Conservation (phyloP, 2,797 vertebrate species). For the Eleutherodactylus coqui region DNA sequence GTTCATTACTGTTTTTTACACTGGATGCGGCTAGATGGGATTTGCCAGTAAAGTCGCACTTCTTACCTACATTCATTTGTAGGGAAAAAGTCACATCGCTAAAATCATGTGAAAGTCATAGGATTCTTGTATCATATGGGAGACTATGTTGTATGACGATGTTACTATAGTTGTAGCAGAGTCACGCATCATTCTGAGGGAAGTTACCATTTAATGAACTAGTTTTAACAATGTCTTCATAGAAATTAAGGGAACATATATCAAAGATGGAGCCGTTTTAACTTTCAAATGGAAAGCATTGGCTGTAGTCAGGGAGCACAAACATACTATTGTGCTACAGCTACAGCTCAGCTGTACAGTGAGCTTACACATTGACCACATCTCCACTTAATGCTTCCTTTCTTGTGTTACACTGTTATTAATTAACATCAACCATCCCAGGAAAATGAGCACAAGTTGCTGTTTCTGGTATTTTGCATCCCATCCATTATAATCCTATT, state of each 20-base stretch:
- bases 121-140: not conserved
- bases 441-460: not conserved
- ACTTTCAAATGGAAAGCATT: not conserved
- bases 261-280: not conserved
- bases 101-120: constrained; percentile 9
- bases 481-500: too few species aligned
- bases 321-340: not conserved
- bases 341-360: not conserved
- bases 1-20: not conserved
- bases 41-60: not conserved
- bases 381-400: constrained; percentile 12
- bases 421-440: not conserved
- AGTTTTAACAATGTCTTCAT: not conserved
- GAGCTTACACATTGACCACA: not conserved
- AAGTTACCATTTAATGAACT: not conserved
- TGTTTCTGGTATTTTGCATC: not conserved
- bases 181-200: not conserved
- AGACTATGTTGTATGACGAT: not conserved
- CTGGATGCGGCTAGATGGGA: not conserved
- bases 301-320: not conserved
- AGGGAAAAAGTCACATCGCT: not conserved
- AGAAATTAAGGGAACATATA: not conserved
- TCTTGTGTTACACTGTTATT: not conserved
- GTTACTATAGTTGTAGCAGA: not conserved
- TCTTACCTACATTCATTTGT: too few species aligned